A percentile compares a stretch with the other conserved stretches of the same genome.
These are phyloP conservation scores for Fulmarus glacialis DNA, from an alignment of 2,113 vertebrate genomes.

Conservation along the genomic window DNA sequence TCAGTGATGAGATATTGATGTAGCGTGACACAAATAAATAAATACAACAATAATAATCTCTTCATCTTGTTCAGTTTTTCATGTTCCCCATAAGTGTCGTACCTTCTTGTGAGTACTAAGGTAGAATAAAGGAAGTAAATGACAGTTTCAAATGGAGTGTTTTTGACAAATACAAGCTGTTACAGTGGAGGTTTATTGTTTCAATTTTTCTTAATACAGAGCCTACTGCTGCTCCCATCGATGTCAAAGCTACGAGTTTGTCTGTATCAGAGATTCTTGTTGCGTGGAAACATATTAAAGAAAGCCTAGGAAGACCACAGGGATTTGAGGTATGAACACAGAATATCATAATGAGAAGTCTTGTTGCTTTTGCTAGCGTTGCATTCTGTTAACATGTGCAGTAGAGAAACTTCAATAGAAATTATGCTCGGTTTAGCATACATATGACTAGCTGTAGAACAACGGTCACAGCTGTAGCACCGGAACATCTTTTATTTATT, in stretches of 20 bases:
- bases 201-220: conserved; percentile 81
- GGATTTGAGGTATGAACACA: conserved; percentile 90
- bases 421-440: background rate
- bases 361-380: conserved; percentile 1
- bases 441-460: background rate
- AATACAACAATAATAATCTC: conserved; percentile 18
- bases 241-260: conserved; percentile 86
- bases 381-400: conserved; percentile 7
- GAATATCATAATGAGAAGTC: conserved; percentile 48
- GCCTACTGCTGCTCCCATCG: conserved; percentile 87
- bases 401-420: conserved; percentile 7
- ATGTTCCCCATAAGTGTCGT: background rate
- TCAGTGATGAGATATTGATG: background rate
- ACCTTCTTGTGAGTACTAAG: conserved; percentile 1
- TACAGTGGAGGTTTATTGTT: conserved; percentile 53
- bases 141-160: background rate
- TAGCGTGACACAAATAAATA: background rate
- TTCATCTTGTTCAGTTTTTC: conserved; percentile 47
- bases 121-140: conserved; percentile 12
- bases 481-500: background rate
- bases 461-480: background rate
- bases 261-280: conserved; percentile 93
- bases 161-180: conserved; percentile 47
- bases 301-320: conserved; percentile 89
- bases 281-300: conserved; percentile 87